Evolutionary conservation across 1,140 invertebrate genomes (phyloP), one percentile per base, ranked within the genome.

Genomic region (Halesus radiatus): DNA sequence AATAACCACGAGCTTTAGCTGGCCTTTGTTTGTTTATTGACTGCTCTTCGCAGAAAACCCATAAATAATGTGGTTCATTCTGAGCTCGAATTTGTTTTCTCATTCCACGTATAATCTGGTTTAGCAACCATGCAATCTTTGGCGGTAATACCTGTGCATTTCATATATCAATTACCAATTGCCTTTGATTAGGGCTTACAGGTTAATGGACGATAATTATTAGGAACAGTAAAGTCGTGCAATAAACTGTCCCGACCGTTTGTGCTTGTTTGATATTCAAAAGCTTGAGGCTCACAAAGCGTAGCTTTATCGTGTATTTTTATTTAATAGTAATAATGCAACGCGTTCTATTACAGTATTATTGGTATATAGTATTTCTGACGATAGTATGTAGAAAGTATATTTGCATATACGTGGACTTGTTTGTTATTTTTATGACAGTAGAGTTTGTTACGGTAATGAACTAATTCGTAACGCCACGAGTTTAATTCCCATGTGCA

Each of bases 131-230:
- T 60, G 56, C 23, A 60, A 60, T 60, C 56, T 18, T 13, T 20
- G 3, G 18, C 23, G 56, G 23, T 60, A 60, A 60, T 18, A 60
- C 18, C 18, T 20, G 56, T 20, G 20, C 23, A 60, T 60, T 60
- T 60, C 23, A 23, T 20, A 60, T 13, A 60, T 60, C 10, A 60
- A 60, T 60, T 60, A 60, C n/a, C 56, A 23, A 60, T 60, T 60
- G 18, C 18, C 56, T 60, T 60, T 60, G 56, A 60, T 60, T 60
- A 23, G 56, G 56, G 18, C 56, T 60, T 60, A 60, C 18, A 23
- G 23, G 56, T 22, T 22, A 60, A 60, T 23, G 56, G 20, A 60
- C 23, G 23, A 60, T 18, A 60, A 60, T 60, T 60, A 60, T 20
- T 18, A 18, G 18, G 56, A 23, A 60, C 37, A 45, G 37, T 60